Conservation (phyloP, 2,797 vertebrate genomes). For the Microcaecilia unicolor region DNA sequence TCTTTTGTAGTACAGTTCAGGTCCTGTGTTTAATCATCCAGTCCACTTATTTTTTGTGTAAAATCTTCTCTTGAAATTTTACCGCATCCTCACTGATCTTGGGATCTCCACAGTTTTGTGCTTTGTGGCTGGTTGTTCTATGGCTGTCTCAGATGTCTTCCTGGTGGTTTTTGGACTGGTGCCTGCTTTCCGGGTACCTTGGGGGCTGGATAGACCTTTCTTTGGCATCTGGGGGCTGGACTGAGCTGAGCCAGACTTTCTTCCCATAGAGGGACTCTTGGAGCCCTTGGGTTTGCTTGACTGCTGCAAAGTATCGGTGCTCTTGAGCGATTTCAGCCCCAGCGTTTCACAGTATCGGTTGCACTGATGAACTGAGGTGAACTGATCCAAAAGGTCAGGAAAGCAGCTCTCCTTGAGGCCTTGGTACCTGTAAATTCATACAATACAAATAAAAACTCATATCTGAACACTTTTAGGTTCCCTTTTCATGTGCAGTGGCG, state of each 20-base stretch:
- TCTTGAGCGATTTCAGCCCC: constrained; percentile 64
- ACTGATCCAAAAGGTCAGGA: constrained; percentile 79
- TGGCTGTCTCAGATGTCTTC: constrained; percentile 52
- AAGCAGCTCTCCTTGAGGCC: constrained; percentile 77
- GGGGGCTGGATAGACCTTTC: constrained; percentile 74
- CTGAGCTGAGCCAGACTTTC: constrained; percentile 63
- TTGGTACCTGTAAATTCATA: constrained; percentile 89
- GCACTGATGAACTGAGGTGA: constrained; percentile 72
- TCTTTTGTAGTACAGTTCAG: too few species aligned
- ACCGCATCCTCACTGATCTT: constrained; percentile 49
- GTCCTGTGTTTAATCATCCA: too few species aligned
- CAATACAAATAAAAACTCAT: too few species aligned
- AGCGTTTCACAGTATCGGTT: constrained; percentile 82
- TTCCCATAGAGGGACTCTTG: constrained; percentile 73
- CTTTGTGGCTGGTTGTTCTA: constrained; percentile 42
- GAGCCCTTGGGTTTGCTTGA: constrained; percentile 73
- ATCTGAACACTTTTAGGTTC: too few species aligned
- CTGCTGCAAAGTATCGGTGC: constrained; percentile 58
- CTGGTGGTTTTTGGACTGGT: constrained; percentile 63
- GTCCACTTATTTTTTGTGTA: too few species aligned
- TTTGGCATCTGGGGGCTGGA: constrained; percentile 81
- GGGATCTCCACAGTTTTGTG: constrained; percentile 44
- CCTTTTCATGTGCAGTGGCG: too few species aligned
- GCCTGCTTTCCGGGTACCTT: constrained; percentile 56
- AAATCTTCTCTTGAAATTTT: constrained; percentile 30